Percentiles rank a stretch among this genome's conserved stretches.
Conservation (phyloP, 2,888 invertebrate species). For the Metallyticus violacea region DNA sequence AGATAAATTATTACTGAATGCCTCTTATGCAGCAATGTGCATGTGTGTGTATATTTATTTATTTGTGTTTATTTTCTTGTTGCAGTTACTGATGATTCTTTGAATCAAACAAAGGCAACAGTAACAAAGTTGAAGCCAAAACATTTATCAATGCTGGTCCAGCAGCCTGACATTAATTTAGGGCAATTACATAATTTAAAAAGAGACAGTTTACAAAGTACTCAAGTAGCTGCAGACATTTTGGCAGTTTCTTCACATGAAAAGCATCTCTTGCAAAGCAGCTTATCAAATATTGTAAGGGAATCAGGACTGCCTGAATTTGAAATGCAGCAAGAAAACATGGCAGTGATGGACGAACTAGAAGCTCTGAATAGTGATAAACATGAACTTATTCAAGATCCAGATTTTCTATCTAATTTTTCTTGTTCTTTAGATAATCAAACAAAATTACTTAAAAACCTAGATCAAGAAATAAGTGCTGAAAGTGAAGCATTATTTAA, state of each 20-base stretch:
- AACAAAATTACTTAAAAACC: conserved; percentile 49
- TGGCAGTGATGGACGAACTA: background rate
- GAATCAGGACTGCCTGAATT: background rate
- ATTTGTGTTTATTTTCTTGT: no score
- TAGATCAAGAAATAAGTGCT: background rate
- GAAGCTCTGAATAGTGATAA: background rate
- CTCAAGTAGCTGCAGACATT: background rate
- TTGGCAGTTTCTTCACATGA: background rate
- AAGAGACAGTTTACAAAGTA: conserved; percentile 18
- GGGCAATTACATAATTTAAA: conserved; percentile 60
- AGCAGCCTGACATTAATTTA: conserved; percentile 54
- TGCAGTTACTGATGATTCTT: conserved; percentile 61
- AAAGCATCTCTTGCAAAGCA: background rate
- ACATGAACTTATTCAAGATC: background rate
- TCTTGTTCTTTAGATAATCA: conserved; percentile 40
- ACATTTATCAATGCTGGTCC: conserved; percentile 63
- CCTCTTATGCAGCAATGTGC: background rate
- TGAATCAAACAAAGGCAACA: conserved; percentile 64
- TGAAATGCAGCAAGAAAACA: background rate
- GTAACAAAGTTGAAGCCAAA: conserved; percentile 65
- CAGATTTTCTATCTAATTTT: conserved; percentile 16
- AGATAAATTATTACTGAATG: no score
- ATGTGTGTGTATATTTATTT: background rate
- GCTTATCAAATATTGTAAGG: background rate
- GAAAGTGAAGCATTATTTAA: background rate